Evolutionary conservation across 2,797 vertebrate genomes (phyloP).

Genomic region (Semotilus atromaculatus): DNA sequence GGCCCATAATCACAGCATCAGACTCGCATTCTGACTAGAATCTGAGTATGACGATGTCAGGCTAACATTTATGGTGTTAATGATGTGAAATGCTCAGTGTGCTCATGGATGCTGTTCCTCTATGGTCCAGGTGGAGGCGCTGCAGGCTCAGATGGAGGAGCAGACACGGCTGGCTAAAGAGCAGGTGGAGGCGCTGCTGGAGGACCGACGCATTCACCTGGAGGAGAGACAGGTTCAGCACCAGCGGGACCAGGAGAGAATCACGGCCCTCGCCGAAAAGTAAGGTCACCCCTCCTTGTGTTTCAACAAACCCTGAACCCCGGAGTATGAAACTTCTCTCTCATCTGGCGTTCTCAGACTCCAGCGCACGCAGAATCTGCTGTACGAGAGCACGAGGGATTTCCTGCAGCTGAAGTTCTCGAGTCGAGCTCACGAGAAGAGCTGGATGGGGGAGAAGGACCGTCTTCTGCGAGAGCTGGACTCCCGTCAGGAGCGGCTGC

Average conservation of each 20-base stretch:
- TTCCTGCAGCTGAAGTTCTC: slow-evolving; percentile 91
- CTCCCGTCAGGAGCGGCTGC: slow-evolving; percentile 73
- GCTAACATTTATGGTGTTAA: too few relatives aligned
- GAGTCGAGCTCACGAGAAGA: slow-evolving; percentile 84
- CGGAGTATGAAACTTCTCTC: not conserved
- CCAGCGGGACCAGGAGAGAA: slow-evolving; percentile 84
- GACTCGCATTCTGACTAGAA: too few relatives aligned
- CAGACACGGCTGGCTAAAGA: slow-evolving; percentile 90
- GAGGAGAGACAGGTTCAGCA: slow-evolving; percentile 87
- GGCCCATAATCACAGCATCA: too few relatives aligned
- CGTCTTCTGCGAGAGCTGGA: slow-evolving; percentile 83
- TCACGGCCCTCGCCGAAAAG: slow-evolving; percentile 85
- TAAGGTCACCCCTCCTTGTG: slow-evolving; percentile 65
- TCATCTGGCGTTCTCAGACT: slow-evolving; percentile 74
- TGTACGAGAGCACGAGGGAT: slow-evolving; percentile 92
- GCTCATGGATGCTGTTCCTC: not conserved
- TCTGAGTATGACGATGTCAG: too few relatives aligned
- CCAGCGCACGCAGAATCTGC: slow-evolving; percentile 86
- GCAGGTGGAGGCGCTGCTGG: slow-evolving; percentile 86
- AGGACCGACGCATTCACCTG: slow-evolving; percentile 86
- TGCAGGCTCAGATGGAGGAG: slow-evolving; percentile 95
- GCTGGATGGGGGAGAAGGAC: slow-evolving; percentile 96
- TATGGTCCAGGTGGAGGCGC: slow-evolving; percentile 86
- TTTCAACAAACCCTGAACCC: not conserved
- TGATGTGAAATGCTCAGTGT: not conserved